Base-by-base conservation (phyloP, 2,888 invertebrate genomes). In the Catocala nupta region DNA sequence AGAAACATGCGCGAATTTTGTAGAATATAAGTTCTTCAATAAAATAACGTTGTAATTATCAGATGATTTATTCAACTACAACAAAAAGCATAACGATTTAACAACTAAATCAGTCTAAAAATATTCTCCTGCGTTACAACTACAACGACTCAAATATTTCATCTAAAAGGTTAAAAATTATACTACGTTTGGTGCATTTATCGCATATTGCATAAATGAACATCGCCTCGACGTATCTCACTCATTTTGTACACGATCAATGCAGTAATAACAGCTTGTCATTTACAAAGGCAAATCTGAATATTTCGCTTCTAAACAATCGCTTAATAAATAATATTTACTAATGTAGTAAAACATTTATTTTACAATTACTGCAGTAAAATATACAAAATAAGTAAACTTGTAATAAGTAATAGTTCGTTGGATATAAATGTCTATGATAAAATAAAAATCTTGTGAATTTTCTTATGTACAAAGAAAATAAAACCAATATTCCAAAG, bases 81-180 rank as follows among this genome's bases (percentile, higher is more conserved):
- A 93, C 92, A 92, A 93, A 93, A 94, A 93, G 90, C 93, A 91
- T 92, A 92, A 93, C 90, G 75, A 89, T 92, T 91, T 91, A 88
- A 89, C 77, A 94, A 93, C 93, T 93, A 94, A 94, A 93, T 94
- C 94, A 94, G 94, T 94, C 94, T 94, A 94, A 93, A 93, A 92
- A 92, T 93, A 92, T 91, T 90, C 89, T 90, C 90, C 90, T 88
- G 90, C 84, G 73, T 83, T 86, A 87, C 84, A 84, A 90, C 90
- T 91, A 93, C 90, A 78, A 81, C 82, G 85, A 82, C 86, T 89
- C 86, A 88, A 90, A 88, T 87, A 89, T 86, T 85, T 81, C 84
- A 87, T 90, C 89, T 90, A 91, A 90, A 89, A 89, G 81, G 85
- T 83, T 84, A 83, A 84, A 86, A 83, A 83, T 70, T 78, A 78